Evolutionary conservation across 2,888 invertebrate genomes (phyloP).

Genomic region (Cheilosia impressa): DNA sequence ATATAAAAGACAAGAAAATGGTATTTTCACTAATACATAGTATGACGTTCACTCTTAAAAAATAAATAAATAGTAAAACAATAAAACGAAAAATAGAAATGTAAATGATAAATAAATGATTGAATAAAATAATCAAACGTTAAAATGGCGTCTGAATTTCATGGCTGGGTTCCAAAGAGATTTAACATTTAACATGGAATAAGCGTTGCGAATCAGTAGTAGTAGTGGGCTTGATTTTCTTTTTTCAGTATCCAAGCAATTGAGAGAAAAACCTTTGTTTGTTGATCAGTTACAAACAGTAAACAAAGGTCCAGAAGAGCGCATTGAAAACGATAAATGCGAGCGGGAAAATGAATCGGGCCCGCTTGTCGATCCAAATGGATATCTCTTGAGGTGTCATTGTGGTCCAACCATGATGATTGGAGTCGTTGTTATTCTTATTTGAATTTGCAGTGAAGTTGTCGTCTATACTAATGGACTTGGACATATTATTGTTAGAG

Average conservation of each 20-base stretch:
- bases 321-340: slow-evolving; percentile 92
- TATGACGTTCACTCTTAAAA: slow-evolving; percentile 32
- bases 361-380: slow-evolving; percentile 91
- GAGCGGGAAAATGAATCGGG: slow-evolving; percentile 90
- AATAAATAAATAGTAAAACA: slow-evolving; percentile 58
- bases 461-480: slow-evolving; percentile 66
- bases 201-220: slow-evolving; percentile 30
- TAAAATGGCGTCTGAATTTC: slow-evolving; percentile 54
- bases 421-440: slow-evolving; percentile 78
- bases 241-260: slow-evolving; percentile 22
- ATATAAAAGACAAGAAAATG: slow-evolving; percentile 19
- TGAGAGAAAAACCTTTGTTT: slow-evolving; percentile 20
- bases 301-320: slow-evolving; percentile 91
- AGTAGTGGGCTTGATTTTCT: slow-evolving; percentile 29
- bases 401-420: slow-evolving; percentile 87
- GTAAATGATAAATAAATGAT: slow-evolving; percentile 22
- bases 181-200: slow-evolving; percentile 46
- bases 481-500: slow-evolving; percentile 68
- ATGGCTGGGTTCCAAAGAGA: slow-evolving; percentile 67
- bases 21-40: slow-evolving; percentile 7
- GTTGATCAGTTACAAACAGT: slow-evolving; percentile 83
- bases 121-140: slow-evolving; percentile 30
- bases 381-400: slow-evolving; percentile 95
- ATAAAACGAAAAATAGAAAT: background rate
- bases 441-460: slow-evolving; percentile 73